A percentile compares a stretch with the other conserved stretches of the same genome.
Evolutionary conservation across 2,888 invertebrate genomes (phyloP).

Genomic region (Arrhopalites spinosus): DNA sequence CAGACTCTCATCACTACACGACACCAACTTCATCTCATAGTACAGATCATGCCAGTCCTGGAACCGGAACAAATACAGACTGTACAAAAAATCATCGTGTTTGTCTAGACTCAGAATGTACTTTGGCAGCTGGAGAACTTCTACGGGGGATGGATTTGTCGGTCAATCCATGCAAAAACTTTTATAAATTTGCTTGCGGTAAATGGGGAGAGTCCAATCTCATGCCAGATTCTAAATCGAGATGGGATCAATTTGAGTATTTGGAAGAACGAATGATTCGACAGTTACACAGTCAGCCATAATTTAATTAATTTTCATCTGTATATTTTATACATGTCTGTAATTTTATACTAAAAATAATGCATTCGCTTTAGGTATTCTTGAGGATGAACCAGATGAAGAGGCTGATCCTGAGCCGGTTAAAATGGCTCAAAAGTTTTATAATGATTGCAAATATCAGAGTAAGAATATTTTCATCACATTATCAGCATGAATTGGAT

Average conservation of each 20-base stretch:
- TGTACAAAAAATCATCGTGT: no score
- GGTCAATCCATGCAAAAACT: constrained; percentile 62
- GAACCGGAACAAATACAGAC: constrained; percentile 1
- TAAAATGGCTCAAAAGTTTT: constrained; percentile 66
- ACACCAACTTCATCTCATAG: neutral
- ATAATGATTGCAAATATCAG: constrained; percentile 69
- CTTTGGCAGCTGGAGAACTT: constrained; percentile 56
- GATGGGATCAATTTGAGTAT: constrained; percentile 67
- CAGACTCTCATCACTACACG: no score
- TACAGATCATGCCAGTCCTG: neutral
- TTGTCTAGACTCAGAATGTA: constrained; percentile 46
- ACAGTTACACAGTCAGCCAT: constrained; percentile 58
- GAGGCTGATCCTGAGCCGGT: constrained; percentile 57
- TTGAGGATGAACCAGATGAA: constrained; percentile 54
- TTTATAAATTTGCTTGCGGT: constrained; percentile 63
- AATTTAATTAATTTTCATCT: neutral
- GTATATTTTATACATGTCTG: neutral
- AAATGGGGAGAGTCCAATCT: constrained; percentile 61
- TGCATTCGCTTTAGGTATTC: constrained; percentile 54
- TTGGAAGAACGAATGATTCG: constrained; percentile 67
- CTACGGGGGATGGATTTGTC: constrained; percentile 58
- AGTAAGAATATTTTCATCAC: constrained; percentile 61
- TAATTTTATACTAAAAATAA: neutral
- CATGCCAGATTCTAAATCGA: constrained; percentile 57
- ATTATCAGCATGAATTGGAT: neutral